Conservation (phyloP, 92 coral and sea anemone genomes). For the Epizoanthus scotinus region DNA sequence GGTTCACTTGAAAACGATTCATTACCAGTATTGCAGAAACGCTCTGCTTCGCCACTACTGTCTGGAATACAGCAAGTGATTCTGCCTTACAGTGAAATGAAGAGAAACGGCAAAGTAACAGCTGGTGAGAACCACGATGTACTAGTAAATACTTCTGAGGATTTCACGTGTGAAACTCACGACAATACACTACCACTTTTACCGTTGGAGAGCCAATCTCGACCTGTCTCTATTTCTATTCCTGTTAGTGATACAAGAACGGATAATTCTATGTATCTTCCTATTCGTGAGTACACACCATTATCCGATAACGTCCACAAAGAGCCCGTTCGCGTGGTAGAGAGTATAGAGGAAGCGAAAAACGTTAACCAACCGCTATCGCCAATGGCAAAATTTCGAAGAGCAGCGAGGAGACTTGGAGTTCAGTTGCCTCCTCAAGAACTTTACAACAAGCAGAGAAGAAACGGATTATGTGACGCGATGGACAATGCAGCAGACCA, state of each 20-base stretch:
- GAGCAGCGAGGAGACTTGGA: constrained; percentile 77
- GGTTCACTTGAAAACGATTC: constrained; percentile 5
- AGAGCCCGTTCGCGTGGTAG: not conserved
- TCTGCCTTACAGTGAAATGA: not conserved
- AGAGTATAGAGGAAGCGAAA: not conserved
- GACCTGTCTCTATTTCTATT: not conserved
- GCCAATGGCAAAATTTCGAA: constrained; percentile 51
- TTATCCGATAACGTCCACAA: constrained; percentile 1
- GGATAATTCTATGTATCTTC: not conserved
- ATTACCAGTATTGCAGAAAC: not conserved
- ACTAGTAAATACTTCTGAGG: constrained; percentile 5
- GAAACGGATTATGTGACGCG: constrained; percentile 60
- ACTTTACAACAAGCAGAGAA: constrained; percentile 58
- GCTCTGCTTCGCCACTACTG: constrained; percentile 3
- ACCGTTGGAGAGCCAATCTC: constrained; percentile 8
- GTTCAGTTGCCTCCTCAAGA: constrained; percentile 69
- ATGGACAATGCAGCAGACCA: constrained; percentile 60
- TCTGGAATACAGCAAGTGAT: not conserved
- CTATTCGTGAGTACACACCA: not conserved
- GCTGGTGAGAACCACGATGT: not conserved
- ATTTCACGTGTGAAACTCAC: not conserved
- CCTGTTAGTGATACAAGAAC: not conserved
- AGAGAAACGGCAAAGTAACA: not conserved
- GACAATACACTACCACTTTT: not conserved
- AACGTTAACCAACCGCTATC: not conserved